Conservation (phyloP, 2,888 invertebrate genomes). For the Agonopterix alstromeriana region DNA sequence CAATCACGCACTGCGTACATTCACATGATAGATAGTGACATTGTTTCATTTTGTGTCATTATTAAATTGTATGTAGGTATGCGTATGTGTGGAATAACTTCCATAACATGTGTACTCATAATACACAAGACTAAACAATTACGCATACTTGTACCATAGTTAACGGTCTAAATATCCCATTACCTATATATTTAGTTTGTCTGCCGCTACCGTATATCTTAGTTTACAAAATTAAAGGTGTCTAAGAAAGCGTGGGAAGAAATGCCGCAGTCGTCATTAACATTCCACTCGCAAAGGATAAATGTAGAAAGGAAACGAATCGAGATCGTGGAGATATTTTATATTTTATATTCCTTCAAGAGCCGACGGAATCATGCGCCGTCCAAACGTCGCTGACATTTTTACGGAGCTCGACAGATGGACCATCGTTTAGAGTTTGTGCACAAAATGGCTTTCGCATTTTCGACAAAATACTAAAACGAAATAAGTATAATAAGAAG, state of each 20-base stretch:
- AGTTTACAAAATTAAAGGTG: constrained; percentile 4
- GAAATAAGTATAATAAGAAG: no score
- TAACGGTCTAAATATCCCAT: no score
- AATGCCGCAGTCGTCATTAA: constrained; percentile 12
- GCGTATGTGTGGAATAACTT: no score
- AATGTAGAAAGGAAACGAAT: constrained; percentile 38
- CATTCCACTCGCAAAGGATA: constrained; percentile 21
- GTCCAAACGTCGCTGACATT: constrained; percentile 18
- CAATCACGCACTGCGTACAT: no score
- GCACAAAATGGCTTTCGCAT: constrained; percentile 5
- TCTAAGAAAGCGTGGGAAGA: constrained; percentile 5
- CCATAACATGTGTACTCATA: no score
- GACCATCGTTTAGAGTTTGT: constrained; percentile 13
- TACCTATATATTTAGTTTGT: no score
- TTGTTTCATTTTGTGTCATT: no score
- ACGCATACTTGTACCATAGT: no score
- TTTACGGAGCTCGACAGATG: constrained; percentile 21
- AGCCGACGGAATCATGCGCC: constrained; percentile 17
- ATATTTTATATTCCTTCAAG: constrained; percentile 24
- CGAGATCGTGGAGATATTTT: constrained; percentile 38
- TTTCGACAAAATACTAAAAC: no score
- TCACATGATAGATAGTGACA: no score
- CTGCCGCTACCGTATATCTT: background rate
- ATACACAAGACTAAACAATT: no score
- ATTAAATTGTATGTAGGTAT: no score